These are phyloP conservation scores for Linyphia triangularis DNA, from an alignment of 2,888 invertebrate species.

Conservation along the genomic window DNA sequence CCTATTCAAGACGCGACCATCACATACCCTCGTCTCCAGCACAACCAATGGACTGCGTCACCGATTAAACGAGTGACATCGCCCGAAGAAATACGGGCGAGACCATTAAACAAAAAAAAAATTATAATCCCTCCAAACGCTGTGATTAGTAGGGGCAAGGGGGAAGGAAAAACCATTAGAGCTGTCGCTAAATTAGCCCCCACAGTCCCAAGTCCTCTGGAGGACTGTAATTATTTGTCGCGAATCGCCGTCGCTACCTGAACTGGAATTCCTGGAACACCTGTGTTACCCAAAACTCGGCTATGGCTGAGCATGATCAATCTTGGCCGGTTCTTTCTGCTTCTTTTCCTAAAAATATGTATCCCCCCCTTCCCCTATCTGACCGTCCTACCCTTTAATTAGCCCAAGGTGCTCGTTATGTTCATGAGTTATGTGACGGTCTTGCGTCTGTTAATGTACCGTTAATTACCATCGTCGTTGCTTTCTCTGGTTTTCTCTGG, in stretches of 20 bases:
- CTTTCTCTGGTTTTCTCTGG: background rate
- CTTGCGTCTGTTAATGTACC: slow-evolving; percentile 54
- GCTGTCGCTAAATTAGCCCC: slow-evolving; percentile 68
- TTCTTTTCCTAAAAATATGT: slow-evolving; percentile 13
- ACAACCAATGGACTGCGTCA: background rate
- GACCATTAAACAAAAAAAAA: slow-evolving; percentile 71
- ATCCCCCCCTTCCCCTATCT: background rate
- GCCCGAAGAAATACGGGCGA: slow-evolving; percentile 29
- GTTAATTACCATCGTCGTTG: slow-evolving; percentile 56
- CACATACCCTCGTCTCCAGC: too few species aligned
- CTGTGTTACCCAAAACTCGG: slow-evolving; percentile 73
- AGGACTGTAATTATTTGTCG: slow-evolving; percentile 74
- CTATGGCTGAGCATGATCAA: slow-evolving; percentile 74
- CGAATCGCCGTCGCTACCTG: slow-evolving; percentile 67
- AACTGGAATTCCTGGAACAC: slow-evolving; percentile 72
- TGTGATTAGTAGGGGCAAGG: slow-evolving; percentile 51
- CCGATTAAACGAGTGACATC: slow-evolving; percentile 13
- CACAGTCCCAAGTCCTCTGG: background rate
- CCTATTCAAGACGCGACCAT: background rate
- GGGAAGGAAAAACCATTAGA: slow-evolving; percentile 54
- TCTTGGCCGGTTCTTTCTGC: slow-evolving; percentile 61
- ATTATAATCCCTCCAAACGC: slow-evolving; percentile 46
- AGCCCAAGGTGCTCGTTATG: slow-evolving; percentile 71
- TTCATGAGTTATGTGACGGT: slow-evolving; percentile 68
- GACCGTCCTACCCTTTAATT: slow-evolving; percentile 63